Evolutionary conservation across 2,797 vertebrate genomes (phyloP), one percentile per base, ranked within the genome.

Genomic region (Geotrypetes seraphini): DNA sequence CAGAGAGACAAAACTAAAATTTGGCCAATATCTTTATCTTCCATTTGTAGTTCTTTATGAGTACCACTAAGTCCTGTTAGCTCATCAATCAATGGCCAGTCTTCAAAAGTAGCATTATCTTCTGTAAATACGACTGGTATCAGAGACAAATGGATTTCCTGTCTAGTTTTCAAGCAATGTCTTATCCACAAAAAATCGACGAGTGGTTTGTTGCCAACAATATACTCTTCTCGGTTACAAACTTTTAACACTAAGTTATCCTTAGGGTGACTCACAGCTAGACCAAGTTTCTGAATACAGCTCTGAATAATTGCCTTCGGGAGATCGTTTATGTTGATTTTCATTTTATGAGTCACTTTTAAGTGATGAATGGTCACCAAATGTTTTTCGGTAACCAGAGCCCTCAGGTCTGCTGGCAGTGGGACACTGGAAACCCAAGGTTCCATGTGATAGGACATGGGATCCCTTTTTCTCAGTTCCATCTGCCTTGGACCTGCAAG

Each of bases 1-100:
- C 75, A 83, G 45, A 86, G 42, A 7, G 85, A 85, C 44, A 87
- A 78, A 74, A 80, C 81, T 24, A 69, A 58, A 28, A 84, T 73
- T 29, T 86, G 72, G 6, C 83, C 78, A 36, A 79, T 19, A 28
- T 83, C 62, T 18, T 74, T 83, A 11, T 53, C 61, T 5, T 70
- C 43, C 0, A 85, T 52, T 18, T 64, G 22, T 15, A 86, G 75
- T 24, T 85, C 75, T 9, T 75, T 56, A 5, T 85, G 83, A 18
- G 63, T 73, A 32, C 44, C 73, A 42, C 78, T 77, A 24, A 77
- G 71, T 5, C 78, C 83, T 4, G 71, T 79, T 41, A 75, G 80
- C 26, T 56, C 56, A 28, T 86, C 83, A 18, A 87, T 71, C 2
- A 80, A 70, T 0, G 77, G 78, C 73, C 68, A 83, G 31, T 78